Evolutionary conservation across 2,797 vertebrate species (phyloP).

Genomic region (Harpagifer antarcticus): DNA sequence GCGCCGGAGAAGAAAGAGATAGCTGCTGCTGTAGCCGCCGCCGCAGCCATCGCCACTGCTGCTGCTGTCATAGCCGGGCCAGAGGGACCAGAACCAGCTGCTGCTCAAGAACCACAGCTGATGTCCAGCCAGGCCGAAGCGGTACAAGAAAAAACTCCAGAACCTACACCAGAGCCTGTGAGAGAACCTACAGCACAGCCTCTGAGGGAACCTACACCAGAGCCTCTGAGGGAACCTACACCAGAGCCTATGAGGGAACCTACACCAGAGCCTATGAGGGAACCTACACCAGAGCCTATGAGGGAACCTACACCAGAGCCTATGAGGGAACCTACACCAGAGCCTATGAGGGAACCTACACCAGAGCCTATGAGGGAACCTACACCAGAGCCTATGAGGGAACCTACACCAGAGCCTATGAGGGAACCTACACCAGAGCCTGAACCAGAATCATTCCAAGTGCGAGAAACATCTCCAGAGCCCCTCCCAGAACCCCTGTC

Average conservation of each 20-base stretch:
- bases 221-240: conserved; percentile 21
- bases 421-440: conserved; percentile 24
- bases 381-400: background rate
- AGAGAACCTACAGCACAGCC: conserved; percentile 29
- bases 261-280: background rate
- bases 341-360: background rate
- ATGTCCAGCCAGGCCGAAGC: conserved; percentile 9
- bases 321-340: conserved; percentile 5
- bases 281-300: background rate
- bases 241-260: background rate
- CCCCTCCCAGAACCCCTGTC: conserved; percentile 12
- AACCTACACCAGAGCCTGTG: conserved; percentile 32
- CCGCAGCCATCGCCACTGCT: conserved; percentile 45
- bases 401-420: background rate
- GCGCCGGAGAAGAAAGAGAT: conserved; percentile 65
- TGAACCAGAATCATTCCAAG: background rate
- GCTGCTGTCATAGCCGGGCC: conserved; percentile 41
- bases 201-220: accelerated
- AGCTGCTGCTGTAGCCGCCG: conserved; percentile 36
- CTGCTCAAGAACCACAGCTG: conserved; percentile 22
- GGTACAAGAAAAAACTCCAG: conserved; percentile 26
- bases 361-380: background rate
- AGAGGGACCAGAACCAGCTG: conserved; percentile 38
- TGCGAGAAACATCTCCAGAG: conserved; percentile 20
- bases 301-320: conserved; percentile 23